Conservation (phyloP, 2,113 vertebrate genomes). For the Chrysemys picta region DNA sequence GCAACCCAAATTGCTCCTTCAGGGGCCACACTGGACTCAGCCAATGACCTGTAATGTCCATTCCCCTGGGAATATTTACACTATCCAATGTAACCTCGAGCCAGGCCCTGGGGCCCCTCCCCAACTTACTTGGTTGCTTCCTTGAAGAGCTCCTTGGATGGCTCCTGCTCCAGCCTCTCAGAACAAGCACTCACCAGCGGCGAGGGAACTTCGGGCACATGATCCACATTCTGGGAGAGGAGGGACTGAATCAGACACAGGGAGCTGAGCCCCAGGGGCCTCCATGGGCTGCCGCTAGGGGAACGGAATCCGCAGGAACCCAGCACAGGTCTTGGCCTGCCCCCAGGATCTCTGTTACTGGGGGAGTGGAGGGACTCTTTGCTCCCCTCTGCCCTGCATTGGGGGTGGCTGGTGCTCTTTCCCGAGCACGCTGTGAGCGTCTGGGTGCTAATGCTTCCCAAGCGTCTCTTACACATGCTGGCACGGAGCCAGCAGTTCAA, state of each 20-base stretch:
- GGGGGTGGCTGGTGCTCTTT: background rate
- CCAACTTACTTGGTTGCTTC: constrained; percentile 92
- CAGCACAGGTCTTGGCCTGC: background rate
- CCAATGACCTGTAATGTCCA: background rate
- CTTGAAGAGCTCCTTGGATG: constrained; percentile 96
- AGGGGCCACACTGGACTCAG: rapidly evolving
- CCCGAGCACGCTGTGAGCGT: background rate
- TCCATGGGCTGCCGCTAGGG: background rate
- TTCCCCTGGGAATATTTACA: rapidly evolving
- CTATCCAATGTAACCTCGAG: rapidly evolving
- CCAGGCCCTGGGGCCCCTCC: background rate
- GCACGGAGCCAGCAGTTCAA: background rate
- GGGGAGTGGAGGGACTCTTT: background rate
- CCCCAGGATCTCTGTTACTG: background rate
- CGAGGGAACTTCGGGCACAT: constrained; percentile 89
- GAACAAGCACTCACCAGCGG: constrained; percentile 86
- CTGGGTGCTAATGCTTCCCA: background rate
- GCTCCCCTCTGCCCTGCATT: background rate
- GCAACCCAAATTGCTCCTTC: background rate
- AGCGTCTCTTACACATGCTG: background rate
- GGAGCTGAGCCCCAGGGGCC: background rate
- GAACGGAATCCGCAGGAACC: background rate
- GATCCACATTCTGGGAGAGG: constrained; percentile 86
- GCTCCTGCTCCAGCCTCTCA: constrained; percentile 88
- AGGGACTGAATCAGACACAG: constrained; percentile 8